These are phyloP conservation scores for Echinops telfairi DNA, from an alignment of 2,113 vertebrate species.

Conservation along the genomic window DNA sequence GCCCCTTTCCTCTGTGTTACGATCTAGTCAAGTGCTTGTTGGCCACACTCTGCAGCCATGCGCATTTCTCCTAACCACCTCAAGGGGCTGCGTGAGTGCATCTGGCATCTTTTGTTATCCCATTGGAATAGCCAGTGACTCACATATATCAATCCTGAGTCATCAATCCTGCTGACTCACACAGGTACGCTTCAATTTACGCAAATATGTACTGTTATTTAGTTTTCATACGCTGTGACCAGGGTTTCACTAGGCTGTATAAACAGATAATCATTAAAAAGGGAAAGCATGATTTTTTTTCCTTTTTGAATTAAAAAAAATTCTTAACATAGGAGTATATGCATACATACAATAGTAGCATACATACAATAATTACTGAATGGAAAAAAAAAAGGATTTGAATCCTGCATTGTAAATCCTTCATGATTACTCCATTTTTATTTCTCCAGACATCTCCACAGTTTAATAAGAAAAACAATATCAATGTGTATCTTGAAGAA, in stretches of 20 bases:
- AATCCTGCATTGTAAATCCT: not conserved
- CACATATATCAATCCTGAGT: not conserved
- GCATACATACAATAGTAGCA: not conserved
- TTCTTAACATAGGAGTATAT: slow-evolving; percentile 16
- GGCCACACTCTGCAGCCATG: not conserved
- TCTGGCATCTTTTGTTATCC: not conserved
- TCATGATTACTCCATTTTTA: slow-evolving; percentile 46
- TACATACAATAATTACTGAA: not conserved
- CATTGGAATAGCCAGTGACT: not conserved
- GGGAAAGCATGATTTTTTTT: not conserved
- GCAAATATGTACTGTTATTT: not conserved
- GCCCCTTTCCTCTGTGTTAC: not conserved
- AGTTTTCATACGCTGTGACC: slow-evolving; percentile 2
- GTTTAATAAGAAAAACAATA: not conserved
- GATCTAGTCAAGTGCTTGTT: not conserved
- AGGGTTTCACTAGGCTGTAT: not conserved
- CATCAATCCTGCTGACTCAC: not conserved
- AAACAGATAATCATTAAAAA: slow-evolving; percentile 41
- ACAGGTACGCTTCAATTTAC: not conserved
- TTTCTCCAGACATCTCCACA: not conserved
- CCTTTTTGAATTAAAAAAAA: slow-evolving; percentile 48
- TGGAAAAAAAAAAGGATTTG: not conserved
- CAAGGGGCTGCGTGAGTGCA: not conserved
- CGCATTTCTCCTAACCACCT: not conserved
- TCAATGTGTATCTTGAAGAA: not conserved